Evolutionary conservation across 2,797 vertebrate genomes (phyloP).

Genomic region (Poecilia picta): DNA sequence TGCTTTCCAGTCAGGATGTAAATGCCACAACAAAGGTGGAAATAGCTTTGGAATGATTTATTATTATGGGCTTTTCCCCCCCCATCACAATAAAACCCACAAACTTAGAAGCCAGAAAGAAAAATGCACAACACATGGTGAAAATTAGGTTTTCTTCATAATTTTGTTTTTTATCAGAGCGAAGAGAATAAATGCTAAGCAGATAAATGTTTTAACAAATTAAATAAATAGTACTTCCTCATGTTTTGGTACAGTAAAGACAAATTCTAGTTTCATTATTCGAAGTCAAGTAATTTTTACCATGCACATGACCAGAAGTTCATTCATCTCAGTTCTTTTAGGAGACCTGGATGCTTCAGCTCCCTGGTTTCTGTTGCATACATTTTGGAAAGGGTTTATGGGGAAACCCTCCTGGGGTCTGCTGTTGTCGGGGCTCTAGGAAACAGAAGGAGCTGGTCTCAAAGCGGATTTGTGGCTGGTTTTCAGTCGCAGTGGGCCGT

Average conservation of each 20-base stretch:
- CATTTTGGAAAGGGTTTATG: slow-evolving; percentile 38
- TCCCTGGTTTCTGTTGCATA: slow-evolving; percentile 2
- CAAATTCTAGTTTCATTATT: neutral
- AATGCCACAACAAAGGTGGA: neutral
- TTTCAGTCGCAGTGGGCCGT: slow-evolving; percentile 26
- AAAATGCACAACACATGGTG: neutral
- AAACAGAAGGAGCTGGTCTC: slow-evolving; percentile 18
- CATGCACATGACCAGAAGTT: neutral
- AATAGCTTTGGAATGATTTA: neutral
- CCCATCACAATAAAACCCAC: neutral
- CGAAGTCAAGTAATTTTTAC: neutral
- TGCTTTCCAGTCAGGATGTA: neutral
- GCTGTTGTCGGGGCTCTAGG: slow-evolving; percentile 31
- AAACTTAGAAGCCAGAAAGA: neutral
- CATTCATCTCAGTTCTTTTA: neutral
- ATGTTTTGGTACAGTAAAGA: neutral
- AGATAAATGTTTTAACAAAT: neutral
- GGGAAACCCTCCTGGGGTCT: slow-evolving; percentile 15
- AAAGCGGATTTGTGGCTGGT: slow-evolving; percentile 13
- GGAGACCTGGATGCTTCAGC: neutral
- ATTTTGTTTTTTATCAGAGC: neutral
- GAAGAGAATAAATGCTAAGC: neutral
- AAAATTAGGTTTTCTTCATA: neutral
- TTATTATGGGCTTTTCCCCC: neutral
- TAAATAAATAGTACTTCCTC: neutral